Evolutionary conservation across 2,113 vertebrate species (phyloP).

Genomic region (Neotoma lepida): DNA sequence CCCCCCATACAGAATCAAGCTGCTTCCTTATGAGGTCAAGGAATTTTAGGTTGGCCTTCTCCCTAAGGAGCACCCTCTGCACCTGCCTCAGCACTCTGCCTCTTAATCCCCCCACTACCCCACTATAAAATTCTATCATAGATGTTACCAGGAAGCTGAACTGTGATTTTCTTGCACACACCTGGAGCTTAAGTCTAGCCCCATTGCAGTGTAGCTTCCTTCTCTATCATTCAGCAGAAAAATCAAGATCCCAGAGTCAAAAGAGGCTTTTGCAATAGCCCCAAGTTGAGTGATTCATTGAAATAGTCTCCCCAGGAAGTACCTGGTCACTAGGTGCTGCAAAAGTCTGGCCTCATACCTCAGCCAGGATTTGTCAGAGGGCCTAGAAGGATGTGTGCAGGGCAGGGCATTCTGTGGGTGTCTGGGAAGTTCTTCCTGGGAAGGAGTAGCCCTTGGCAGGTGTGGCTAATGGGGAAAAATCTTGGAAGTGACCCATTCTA

Average conservation of each 20-base stretch:
- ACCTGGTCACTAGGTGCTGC: background rate
- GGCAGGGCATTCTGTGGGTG: background rate
- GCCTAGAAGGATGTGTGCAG: background rate
- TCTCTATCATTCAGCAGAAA: background rate
- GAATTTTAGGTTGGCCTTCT: conserved; percentile 78
- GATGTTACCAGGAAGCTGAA: background rate
- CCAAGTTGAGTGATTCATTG: background rate
- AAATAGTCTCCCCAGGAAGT: background rate
- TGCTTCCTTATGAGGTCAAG: conserved; percentile 81
- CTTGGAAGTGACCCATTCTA: background rate
- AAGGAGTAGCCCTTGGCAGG: background rate
- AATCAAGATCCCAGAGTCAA: background rate
- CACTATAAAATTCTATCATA: background rate
- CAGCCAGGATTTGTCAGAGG: background rate
- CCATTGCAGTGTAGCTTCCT: background rate
- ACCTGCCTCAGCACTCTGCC: conserved; percentile 68
- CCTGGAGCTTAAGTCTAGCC: background rate
- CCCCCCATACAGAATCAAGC: conserved; percentile 58
- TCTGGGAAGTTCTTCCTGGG: background rate
- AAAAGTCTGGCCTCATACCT: background rate
- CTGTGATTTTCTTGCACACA: background rate
- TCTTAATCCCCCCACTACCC: background rate
- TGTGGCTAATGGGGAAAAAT: background rate
- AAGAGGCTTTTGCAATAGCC: background rate
- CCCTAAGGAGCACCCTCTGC: conserved; percentile 63